Evolutionary conservation across 2,888 invertebrate species (phyloP).

Genomic region (Apodemia zela): DNA sequence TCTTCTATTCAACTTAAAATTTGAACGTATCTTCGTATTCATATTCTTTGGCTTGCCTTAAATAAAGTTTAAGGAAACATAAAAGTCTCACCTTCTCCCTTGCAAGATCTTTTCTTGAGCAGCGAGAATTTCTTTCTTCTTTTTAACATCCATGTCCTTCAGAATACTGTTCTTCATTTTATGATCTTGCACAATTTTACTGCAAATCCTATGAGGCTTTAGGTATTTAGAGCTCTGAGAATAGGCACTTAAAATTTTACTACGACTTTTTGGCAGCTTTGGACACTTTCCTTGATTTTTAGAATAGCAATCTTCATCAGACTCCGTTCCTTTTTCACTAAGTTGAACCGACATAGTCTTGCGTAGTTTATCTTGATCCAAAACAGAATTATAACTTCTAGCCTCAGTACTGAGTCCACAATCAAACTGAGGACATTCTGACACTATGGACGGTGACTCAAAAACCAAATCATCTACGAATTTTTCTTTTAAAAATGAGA

Average conservation of each 20-base stretch:
- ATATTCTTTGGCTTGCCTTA: too few relatives aligned
- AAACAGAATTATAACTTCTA: slow-evolving; percentile 62
- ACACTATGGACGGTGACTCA: slow-evolving; percentile 51
- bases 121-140: slow-evolving; percentile 75
- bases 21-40: too few relatives aligned
- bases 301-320: slow-evolving; percentile 46
- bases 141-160: slow-evolving; percentile 74
- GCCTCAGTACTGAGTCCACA: slow-evolving; percentile 40
- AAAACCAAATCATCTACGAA: slow-evolving; percentile 44
- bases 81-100: slow-evolving; percentile 75
- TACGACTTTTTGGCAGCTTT: slow-evolving; percentile 58
- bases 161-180: slow-evolving; percentile 62
- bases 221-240: slow-evolving; percentile 68
- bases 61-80: too few relatives aligned
- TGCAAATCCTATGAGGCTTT: slow-evolving; percentile 40
- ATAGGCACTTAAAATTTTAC: slow-evolving; percentile 57
- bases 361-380: slow-evolving; percentile 43
- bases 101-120: slow-evolving; percentile 80
- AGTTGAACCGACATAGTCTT: slow-evolving; percentile 51
- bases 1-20: too few relatives aligned
- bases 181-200: slow-evolving; percentile 43
- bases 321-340: slow-evolving; percentile 53
- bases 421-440: slow-evolving; percentile 40
- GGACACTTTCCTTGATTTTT: slow-evolving; percentile 60
- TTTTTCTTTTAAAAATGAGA: slow-evolving; percentile 58